These are phyloP conservation scores for Ornithoptera priamus DNA, from an alignment of 2,888 invertebrate genomes.

Conservation along the genomic window DNA sequence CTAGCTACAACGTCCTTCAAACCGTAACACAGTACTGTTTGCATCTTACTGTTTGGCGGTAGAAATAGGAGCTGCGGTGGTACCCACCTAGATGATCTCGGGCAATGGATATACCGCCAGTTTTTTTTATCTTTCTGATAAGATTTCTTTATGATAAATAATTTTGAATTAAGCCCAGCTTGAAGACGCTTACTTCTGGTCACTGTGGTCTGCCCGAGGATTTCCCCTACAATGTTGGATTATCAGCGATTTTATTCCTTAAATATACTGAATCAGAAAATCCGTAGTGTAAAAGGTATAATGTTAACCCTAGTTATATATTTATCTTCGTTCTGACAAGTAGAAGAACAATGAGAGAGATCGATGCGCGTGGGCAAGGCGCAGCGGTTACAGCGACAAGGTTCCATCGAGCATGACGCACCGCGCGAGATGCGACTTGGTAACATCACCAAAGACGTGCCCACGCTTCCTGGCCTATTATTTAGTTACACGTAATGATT, in stretches of 20 bases:
- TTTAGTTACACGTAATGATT: constrained; percentile 58
- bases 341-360: constrained; percentile 61
- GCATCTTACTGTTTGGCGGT: too few relatives aligned
- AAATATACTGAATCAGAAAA: background rate
- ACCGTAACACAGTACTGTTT: too few relatives aligned
- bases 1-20: too few relatives aligned
- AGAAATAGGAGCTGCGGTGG: too few relatives aligned
- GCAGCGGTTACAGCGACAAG: constrained; percentile 42
- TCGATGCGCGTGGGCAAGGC: constrained; percentile 59
- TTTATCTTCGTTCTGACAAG: constrained; percentile 33
- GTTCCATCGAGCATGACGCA: constrained; percentile 44
- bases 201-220: too few relatives aligned
- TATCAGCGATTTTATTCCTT: background rate
- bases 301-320: constrained; percentile 31
- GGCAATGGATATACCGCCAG: too few relatives aligned
- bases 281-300: background rate
- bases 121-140: too few relatives aligned
- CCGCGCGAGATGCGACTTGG: constrained; percentile 43
- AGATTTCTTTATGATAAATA: too few relatives aligned
- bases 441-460: constrained; percentile 39
- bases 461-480: constrained; percentile 64
- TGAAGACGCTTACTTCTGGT: too few relatives aligned
- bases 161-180: too few relatives aligned
- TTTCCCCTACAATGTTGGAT: too few relatives aligned
- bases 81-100: too few relatives aligned